Evolutionary conservation across 2,797 vertebrate species (phyloP).

Genomic region (Apodemus agrarius): DNA sequence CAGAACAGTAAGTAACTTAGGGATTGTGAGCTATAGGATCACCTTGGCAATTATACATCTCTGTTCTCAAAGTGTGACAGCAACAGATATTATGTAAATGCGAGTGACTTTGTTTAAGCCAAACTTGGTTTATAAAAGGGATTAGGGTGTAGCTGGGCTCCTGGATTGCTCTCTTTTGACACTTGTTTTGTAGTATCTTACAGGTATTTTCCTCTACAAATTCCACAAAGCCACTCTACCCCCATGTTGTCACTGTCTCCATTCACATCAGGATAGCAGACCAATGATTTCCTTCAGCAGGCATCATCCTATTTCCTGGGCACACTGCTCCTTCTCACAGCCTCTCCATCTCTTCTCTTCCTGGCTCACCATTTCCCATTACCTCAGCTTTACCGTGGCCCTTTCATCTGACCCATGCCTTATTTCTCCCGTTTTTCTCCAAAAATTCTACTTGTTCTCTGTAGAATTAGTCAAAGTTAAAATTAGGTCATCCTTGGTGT

Average conservation of each 20-base stretch:
- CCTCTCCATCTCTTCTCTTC: neutral
- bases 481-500: neutral
- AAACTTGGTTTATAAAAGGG: constrained; percentile 39
- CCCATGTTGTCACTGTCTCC: neutral
- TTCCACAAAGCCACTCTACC: neutral
- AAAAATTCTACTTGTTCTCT: constrained; percentile 20
- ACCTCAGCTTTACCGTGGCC: neutral
- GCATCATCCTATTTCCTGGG: neutral
- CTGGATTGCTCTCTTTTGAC: neutral
- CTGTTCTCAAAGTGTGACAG: neutral
- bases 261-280: neutral
- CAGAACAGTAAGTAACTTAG: neutral
- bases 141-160: neutral
- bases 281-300: neutral
- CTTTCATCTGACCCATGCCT: neutral
- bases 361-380: neutral
- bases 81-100: neutral
- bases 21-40: neutral
- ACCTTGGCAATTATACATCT: neutral
- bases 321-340: neutral
- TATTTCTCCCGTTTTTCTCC: neutral
- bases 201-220: neutral
- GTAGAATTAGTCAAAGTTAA: constrained; percentile 1
- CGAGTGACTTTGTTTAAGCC: neutral
- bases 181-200: neutral